phyloP scores from a whole-genome alignment of 2,888 invertebrate species.

The Tholera decimalis region DNA sequence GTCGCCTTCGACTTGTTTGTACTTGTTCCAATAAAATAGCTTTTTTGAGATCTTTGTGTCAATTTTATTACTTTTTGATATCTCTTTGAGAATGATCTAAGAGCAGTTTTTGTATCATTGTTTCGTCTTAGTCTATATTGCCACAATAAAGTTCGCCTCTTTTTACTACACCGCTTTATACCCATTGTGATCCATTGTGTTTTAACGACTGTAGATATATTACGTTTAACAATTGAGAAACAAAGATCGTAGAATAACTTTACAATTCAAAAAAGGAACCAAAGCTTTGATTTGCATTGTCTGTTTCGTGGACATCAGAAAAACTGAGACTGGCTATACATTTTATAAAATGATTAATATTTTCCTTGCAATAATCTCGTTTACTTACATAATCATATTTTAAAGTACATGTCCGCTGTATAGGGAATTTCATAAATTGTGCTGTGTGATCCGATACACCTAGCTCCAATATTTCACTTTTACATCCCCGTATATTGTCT shows the following conservation, averaged over 20 bases:
- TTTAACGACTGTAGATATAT: too few relatives aligned
- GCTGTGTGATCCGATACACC: constrained; percentile 3
- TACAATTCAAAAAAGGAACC: too few relatives aligned
- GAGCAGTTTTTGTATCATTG: neutral
- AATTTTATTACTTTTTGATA: constrained; percentile 3
- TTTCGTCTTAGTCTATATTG: neutral
- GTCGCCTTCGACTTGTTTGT: neutral
- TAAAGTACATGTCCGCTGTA: neutral
- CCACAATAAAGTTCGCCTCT: neutral
- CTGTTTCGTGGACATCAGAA: too few relatives aligned
- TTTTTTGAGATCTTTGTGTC: neutral
- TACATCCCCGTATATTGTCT: neutral
- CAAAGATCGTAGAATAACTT: too few relatives aligned
- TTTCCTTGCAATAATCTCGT: neutral
- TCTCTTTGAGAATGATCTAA: constrained; percentile 3
- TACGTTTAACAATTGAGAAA: too few relatives aligned
- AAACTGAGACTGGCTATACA: too few relatives aligned
- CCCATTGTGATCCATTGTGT: too few relatives aligned
- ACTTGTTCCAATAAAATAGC: neutral
- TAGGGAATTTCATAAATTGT: neutral
- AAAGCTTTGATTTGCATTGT: too few relatives aligned
- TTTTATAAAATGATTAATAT: neutral
- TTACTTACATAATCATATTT: neutral
- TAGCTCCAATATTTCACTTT: constrained; percentile 1
- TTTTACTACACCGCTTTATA: neutral